phyloP scores from a whole-genome alignment of 1,140 invertebrate genomes.

The Homalodisca vitripennis region DNA sequence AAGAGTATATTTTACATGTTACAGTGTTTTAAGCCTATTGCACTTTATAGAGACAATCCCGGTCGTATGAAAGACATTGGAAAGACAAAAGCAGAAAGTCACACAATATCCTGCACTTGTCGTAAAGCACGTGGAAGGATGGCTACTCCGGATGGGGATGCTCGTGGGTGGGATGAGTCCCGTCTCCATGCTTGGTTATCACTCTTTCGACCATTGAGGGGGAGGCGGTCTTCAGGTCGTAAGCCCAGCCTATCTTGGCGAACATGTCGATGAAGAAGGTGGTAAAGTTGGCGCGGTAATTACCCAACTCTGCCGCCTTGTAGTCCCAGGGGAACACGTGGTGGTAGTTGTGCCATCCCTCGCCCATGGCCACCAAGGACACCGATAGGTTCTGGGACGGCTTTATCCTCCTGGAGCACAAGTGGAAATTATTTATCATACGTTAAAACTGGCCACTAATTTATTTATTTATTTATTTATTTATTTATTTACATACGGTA shows the following conservation, averaged over 20 bases:
- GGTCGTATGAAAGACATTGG: too few species aligned
- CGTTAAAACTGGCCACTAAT: too few species aligned
- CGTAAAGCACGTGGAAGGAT: too few species aligned
- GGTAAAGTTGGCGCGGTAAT: slow-evolving; percentile 77
- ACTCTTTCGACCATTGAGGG: slow-evolving; percentile 61
- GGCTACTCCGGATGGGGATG: slow-evolving; percentile 27
- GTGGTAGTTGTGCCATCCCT: slow-evolving; percentile 78
- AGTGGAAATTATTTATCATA: too few species aligned
- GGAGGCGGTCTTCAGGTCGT: slow-evolving; percentile 82
- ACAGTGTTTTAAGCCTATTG: too few species aligned
- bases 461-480: too few species aligned
- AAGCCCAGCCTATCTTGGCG: slow-evolving; percentile 82
- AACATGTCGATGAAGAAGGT: slow-evolving; percentile 84
- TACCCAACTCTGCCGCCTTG: slow-evolving; percentile 79
- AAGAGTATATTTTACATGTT: too few species aligned
- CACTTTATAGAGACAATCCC: too few species aligned
- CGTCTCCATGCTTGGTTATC: slow-evolving; percentile 75
- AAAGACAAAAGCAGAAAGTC: too few species aligned
- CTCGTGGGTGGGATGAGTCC: slow-evolving; percentile 53
- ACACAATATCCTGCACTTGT: too few species aligned
- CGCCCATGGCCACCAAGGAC: slow-evolving; percentile 47
- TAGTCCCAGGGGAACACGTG: slow-evolving; percentile 89
- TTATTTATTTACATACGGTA: too few species aligned
- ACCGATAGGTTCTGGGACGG: slow-evolving; percentile 45
- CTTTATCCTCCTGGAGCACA: slow-evolving; percentile 41